Evolutionary conservation across 2,888 invertebrate genomes (phyloP), one percentile per base, ranked within the genome.

Genomic region (Fragum fragum): DNA sequence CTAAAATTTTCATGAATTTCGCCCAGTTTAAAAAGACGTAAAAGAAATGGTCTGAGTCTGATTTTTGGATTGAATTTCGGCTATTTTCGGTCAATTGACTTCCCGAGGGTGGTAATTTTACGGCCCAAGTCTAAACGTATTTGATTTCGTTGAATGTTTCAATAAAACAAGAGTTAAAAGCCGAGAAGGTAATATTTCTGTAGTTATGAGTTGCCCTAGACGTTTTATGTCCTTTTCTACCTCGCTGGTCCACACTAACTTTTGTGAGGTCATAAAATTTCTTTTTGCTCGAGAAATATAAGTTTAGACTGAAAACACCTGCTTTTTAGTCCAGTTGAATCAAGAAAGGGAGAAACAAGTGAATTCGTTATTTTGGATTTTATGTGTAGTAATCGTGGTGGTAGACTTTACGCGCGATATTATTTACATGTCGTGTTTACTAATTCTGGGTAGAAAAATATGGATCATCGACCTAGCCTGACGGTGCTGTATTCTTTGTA

Each of bases 101-200:
- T 81, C 79, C 73, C 75, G 74, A 79, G 83, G 79, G 79, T 69
- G 76, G 76, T 70, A 81, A 86, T 81, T 83, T 83, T 74, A 79
- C 81, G 81, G 77, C 66, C 81, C 53, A 68, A 73, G 77, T 79
- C 81, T 57, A 73, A 82, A 78, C 29, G 81, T 86, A 77, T 83
- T 83, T 83, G 79, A 80, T 86, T 83, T 81, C 86, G 74, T 36
- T 42, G 39, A 21, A 36, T 66, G 42, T 66, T 85, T 85, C 85
- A 85, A 83, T 83, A 85, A 82, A 82, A 74, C 79, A 80, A 79
- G 79, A 81, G 71, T 83, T 83, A 80, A 82, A 85, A 85, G 85
- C 85, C 57, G 59, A 68, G 73, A 85, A 78, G 88, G 89, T 87
- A 87, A 88, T 89, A 88, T 89, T 88, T 89, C 89, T 86, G 87